A percentile compares a stretch with the other conserved stretches of the same genome.
These are phyloP conservation scores for Anodontia alba DNA, from an alignment of 2,888 invertebrate species.

Conservation along the genomic window DNA sequence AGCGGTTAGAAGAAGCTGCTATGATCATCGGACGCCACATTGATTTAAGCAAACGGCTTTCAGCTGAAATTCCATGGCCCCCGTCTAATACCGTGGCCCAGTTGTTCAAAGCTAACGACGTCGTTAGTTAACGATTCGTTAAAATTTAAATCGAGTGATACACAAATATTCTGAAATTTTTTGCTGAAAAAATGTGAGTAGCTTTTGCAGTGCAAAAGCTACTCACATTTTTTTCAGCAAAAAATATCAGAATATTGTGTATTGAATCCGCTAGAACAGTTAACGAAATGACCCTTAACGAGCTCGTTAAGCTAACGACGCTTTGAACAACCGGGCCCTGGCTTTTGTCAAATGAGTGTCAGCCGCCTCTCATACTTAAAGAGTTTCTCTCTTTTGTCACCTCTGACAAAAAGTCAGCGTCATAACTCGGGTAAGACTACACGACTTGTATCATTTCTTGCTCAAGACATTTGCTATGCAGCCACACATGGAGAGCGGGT, in stretches of 20 bases:
- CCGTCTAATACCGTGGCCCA: background rate
- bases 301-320: too few relatives aligned
- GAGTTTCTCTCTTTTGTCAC: background rate
- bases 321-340: too few relatives aligned
- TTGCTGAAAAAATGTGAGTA: too few relatives aligned
- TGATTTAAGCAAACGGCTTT: background rate
- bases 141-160: too few relatives aligned
- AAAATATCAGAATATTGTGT: too few relatives aligned
- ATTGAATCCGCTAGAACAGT: too few relatives aligned
- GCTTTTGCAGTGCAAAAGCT: too few relatives aligned
- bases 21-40: constrained; percentile 17
- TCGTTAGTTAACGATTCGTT: too few relatives aligned
- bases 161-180: too few relatives aligned
- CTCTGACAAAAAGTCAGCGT: background rate
- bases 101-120: too few relatives aligned
- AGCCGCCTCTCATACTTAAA: background rate
- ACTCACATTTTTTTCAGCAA: too few relatives aligned
- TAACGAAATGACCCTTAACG: too few relatives aligned
- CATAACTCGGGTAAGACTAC: background rate
- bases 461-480: constrained; percentile 33
- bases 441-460: constrained; percentile 14
- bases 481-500: constrained; percentile 23
- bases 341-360: background rate
- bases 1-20: constrained; percentile 25
- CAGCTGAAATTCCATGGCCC: constrained; percentile 29